These are phyloP conservation scores for Rotaria magnacalcarata DNA, from an alignment of 2,888 invertebrate species.

Conservation along the genomic window DNA sequence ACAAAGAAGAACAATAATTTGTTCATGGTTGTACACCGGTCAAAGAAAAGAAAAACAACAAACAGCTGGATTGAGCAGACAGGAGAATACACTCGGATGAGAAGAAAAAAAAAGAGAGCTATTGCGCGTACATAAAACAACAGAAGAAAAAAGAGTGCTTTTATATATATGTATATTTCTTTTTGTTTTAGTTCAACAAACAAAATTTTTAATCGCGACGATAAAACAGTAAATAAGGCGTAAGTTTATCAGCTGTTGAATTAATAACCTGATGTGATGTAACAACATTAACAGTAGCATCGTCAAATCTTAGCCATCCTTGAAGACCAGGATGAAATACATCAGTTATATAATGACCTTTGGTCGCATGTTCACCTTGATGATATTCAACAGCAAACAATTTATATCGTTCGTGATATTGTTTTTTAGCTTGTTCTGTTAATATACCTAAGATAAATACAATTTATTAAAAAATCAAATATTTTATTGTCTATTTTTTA, in stretches of 20 bases:
- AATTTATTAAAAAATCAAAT: too few species aligned
- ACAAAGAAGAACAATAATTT: neutral
- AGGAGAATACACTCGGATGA: slow-evolving; percentile 26
- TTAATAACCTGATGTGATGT: slow-evolving; percentile 75
- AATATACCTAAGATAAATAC: slow-evolving; percentile 25
- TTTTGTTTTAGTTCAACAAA: neutral
- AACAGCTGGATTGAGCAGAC: slow-evolving; percentile 18
- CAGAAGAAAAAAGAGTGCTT: neutral
- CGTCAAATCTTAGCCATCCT: slow-evolving; percentile 85
- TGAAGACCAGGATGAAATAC: slow-evolving; percentile 81
- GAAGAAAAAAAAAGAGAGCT: neutral
- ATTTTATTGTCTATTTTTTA: neutral
- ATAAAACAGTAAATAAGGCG: slow-evolving; percentile 46
- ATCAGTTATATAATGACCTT: slow-evolving; percentile 86
- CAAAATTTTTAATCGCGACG: slow-evolving; percentile 29
- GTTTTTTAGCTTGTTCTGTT: slow-evolving; percentile 19
- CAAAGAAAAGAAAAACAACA: neutral
- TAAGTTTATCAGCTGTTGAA: slow-evolving; percentile 54
- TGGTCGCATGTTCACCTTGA: slow-evolving; percentile 86
- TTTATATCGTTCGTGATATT: slow-evolving; percentile 37
- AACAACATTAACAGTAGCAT: slow-evolving; percentile 76
- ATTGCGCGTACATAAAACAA: neutral
- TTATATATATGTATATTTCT: too few species aligned
- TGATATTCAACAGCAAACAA: slow-evolving; percentile 76
- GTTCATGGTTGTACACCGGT: neutral